These are phyloP conservation scores for Cyclopterus lumpus DNA, from an alignment of 2,797 vertebrate genomes.

Conservation along the genomic window DNA sequence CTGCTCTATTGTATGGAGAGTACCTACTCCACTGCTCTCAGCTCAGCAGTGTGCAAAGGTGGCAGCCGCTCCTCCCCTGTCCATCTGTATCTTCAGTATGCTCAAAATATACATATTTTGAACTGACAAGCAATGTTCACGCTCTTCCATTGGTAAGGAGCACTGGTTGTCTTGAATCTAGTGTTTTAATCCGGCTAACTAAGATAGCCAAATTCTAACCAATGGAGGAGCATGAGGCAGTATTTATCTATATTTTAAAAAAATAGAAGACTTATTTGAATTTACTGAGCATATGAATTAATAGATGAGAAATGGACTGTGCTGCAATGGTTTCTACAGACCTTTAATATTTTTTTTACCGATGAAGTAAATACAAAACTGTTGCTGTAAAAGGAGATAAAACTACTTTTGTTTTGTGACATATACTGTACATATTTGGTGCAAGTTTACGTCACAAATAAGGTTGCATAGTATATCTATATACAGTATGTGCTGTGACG, in stretches of 20 bases:
- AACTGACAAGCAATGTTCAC: not conserved
- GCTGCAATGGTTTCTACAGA: not conserved
- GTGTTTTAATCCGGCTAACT: not conserved
- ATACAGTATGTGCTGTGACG: constrained; percentile 7
- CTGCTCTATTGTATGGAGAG: constrained; percentile 7
- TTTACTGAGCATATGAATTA: not conserved
- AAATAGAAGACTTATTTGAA: not conserved
- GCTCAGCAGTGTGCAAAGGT: constrained; percentile 9
- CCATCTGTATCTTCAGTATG: not conserved
- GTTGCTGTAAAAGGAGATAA: not conserved
- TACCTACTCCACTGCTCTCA: constrained; percentile 6
- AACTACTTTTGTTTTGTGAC: not conserved
- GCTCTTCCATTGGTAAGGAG: not conserved
- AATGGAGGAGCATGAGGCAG: not conserved
- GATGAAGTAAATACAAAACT: not conserved
- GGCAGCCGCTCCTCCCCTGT: not conserved
- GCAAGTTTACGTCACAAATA: not conserved
- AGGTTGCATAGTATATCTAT: not conserved
- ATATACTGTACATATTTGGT: not conserved
- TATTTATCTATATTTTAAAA: not conserved
- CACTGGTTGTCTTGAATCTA: not conserved
- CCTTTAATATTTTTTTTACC: not conserved
- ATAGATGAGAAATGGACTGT: not conserved
- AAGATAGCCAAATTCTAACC: not conserved
- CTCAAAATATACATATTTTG: constrained; percentile 5